A percentile compares a stretch with the other conserved stretches of the same genome.
Evolutionary conservation across 2,797 vertebrate species (phyloP).

Genomic region (Cyprinodon diabolis): DNA sequence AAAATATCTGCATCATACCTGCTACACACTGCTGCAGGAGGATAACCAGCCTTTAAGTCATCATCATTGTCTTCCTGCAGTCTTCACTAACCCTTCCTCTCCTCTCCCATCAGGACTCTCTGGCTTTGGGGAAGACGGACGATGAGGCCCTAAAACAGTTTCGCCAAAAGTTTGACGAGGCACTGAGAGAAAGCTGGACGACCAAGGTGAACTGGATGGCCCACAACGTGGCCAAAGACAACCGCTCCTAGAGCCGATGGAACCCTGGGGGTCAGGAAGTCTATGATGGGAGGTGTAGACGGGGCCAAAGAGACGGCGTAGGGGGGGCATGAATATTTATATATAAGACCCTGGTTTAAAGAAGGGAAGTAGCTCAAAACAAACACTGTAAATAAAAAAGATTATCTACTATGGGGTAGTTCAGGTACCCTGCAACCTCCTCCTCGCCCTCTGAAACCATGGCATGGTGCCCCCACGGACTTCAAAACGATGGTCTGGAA

Average conservation of each 20-base stretch:
- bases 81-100: neutral
- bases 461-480: constrained; percentile 24
- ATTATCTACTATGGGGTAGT: constrained; percentile 5
- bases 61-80: neutral
- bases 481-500: constrained; percentile 41
- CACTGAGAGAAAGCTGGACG: constrained; percentile 97
- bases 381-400: constrained; percentile 22
- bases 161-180: constrained; percentile 98
- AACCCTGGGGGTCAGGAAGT: constrained; percentile 22
- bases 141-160: constrained; percentile 98
- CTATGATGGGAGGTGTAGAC: constrained; percentile 15
- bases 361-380: constrained; percentile 75
- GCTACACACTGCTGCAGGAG: too few species aligned
- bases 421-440: constrained; percentile 28
- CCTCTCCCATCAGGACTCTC: constrained; percentile 86
- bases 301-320: constrained; percentile 3
- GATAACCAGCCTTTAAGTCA: neutral
- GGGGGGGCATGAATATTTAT: constrained; percentile 22
- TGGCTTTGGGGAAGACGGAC: constrained; percentile 95
- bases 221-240: constrained; percentile 95
- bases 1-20: too few species aligned
- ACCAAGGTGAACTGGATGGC: constrained; percentile 99
- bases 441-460: constrained; percentile 70
- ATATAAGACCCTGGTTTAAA: constrained; percentile 50
- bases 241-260: constrained; percentile 86